A percentile compares a stretch with the other conserved stretches of the same genome.
phyloP scores from a whole-genome alignment of 2,888 invertebrate genomes.

The Idaea biselata region DNA sequence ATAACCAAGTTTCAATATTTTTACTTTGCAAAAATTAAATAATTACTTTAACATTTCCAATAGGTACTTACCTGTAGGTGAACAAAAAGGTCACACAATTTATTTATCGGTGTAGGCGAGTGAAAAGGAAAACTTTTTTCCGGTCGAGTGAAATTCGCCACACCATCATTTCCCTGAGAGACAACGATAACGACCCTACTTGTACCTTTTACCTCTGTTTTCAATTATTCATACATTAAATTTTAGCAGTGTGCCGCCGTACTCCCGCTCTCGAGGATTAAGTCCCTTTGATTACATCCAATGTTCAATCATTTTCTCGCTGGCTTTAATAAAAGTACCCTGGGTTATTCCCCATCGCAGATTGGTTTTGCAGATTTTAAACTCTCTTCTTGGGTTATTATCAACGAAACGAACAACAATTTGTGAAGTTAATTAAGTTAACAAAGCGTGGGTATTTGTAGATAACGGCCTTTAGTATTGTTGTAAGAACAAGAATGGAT shows the following conservation, averaged over 20 bases:
- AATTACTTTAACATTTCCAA: background rate
- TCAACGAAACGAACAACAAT: constrained; percentile 54
- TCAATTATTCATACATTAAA: constrained; percentile 74
- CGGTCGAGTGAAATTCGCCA: constrained; percentile 55
- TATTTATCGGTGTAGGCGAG: constrained; percentile 43
- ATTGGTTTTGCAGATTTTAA: constrained; percentile 47
- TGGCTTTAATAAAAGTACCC: constrained; percentile 43
- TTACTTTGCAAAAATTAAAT: background rate
- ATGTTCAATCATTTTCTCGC: constrained; percentile 52
- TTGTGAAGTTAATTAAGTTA: constrained; percentile 67
- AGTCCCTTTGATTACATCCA: constrained; percentile 54
- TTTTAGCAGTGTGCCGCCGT: constrained; percentile 42
- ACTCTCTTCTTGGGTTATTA: constrained; percentile 35
- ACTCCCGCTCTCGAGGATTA: constrained; percentile 46
- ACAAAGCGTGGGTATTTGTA: constrained; percentile 55
- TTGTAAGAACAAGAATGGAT: constrained; percentile 55
- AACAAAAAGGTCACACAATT: constrained; percentile 46
- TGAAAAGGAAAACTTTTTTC: constrained; percentile 51
- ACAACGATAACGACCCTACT: constrained; percentile 64
- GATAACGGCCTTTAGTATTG: constrained; percentile 62
- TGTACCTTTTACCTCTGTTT: constrained; percentile 67
- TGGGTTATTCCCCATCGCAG: constrained; percentile 31
- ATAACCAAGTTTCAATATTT: background rate
- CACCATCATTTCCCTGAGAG: constrained; percentile 63
- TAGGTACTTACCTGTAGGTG: constrained; percentile 19